A percentile compares a stretch with the other conserved stretches of the same genome.
These are phyloP conservation scores for Stegophylla sp. DNA, from an alignment of 2,888 invertebrate species.

Conservation along the genomic window DNA sequence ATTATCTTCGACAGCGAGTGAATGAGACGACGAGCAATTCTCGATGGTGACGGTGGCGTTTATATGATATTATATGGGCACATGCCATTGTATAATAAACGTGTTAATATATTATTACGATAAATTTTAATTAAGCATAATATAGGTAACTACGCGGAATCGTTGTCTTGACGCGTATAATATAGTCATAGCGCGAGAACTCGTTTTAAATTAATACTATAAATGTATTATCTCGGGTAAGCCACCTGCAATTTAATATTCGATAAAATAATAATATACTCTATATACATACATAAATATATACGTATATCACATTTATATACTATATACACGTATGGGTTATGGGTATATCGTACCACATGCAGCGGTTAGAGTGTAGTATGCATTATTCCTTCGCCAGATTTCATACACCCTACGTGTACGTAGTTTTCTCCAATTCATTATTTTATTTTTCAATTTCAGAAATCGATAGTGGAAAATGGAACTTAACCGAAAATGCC, in stretches of 20 bases:
- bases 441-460: conserved; percentile 3
- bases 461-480: background rate
- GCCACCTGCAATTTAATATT: background rate
- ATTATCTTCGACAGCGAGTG: background rate
- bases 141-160: too few relatives aligned
- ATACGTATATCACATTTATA: too few relatives aligned
- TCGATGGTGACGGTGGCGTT: too few relatives aligned
- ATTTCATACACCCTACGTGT: background rate
- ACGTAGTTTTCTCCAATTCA: background rate
- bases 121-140: background rate
- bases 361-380: too few relatives aligned
- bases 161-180: conserved; percentile 12
- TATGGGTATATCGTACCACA: too few relatives aligned
- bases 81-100: too few relatives aligned
- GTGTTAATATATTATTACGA: conserved; percentile 19
- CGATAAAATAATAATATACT: background rate
- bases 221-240: background rate
- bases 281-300: too few relatives aligned
- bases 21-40: background rate
- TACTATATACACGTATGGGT: too few relatives aligned
- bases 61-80: too few relatives aligned
- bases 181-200: too few relatives aligned
- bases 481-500: background rate
- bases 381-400: too few relatives aligned
- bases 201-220: background rate